Evolutionary conservation across 2,797 vertebrate species (phyloP), one percentile per base, ranked within the genome.

Genomic region (Sciurus carolinensis): DNA sequence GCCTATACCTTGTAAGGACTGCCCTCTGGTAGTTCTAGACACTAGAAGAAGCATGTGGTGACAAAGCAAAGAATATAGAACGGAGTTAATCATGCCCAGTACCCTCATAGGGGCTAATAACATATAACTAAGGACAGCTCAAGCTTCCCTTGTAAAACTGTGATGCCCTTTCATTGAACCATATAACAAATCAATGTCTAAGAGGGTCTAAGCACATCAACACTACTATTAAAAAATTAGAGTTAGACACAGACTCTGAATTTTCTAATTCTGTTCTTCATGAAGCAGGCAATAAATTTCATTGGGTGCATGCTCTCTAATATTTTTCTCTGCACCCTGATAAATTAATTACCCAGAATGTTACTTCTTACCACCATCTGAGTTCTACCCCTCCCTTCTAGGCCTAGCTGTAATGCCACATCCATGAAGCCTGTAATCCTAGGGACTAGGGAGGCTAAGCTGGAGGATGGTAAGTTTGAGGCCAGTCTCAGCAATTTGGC

Each of bases 231-330:
- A 50, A 91, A 96, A 72, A 47, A 8, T 11, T 26, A 91, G 50
- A 30, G n/a, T 94, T 71, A 87, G 50, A 90, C 94, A 89, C 7
- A 92, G 79, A 88, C 14, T 1, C 22, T 83, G 28, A 92, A 66
- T 89, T 91, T 85, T 67, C 54, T 57, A 90, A 50, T 75, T 92
- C 47, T 94, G 44, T 85, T 79, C 30, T 95, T 93, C 14, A 76
- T 22, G 26, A 22, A 83, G 28, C 30, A 77, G 71, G 47, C 4
- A 92, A 50, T 87, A 91, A 88, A 67, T 85, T 91, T 91, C 73
- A 76, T 42, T 20, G n/a, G 44, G 88, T 73, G 54, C 0, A 62
- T 85, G 18, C 17, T 57, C 33, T 82, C 47, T 76, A 39, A 36
- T 66, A 44, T 80, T 91, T 82, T 59, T 8, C 11, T 86, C 22